Percentiles rank a stretch among this genome's conserved stretches.
Evolutionary conservation across 2,888 invertebrate genomes (phyloP).

Genomic region (Trisateles emortualis): DNA sequence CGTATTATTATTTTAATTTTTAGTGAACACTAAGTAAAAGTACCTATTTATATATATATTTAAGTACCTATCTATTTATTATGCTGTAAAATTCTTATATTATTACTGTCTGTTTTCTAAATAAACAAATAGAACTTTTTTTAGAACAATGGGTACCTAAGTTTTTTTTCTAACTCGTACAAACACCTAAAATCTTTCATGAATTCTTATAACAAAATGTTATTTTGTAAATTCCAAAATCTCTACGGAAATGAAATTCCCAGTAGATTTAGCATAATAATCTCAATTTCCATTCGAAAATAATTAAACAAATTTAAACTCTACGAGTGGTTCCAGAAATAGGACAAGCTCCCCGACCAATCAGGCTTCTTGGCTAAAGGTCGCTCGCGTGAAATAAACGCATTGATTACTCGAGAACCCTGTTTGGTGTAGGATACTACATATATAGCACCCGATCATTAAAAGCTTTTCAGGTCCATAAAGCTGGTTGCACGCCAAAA

Average conservation of each 20-base stretch:
- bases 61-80: too few species aligned
- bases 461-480: slow-evolving; percentile 36
- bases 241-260: slow-evolving; percentile 2
- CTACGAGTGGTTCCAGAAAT: slow-evolving; percentile 3
- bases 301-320: slow-evolving; percentile 13
- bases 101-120: too few species aligned
- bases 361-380: slow-evolving; percentile 24
- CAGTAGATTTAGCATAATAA: slow-evolving; percentile 13
- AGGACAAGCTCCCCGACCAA: slow-evolving; percentile 12
- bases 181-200: too few species aligned
- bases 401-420: slow-evolving; percentile 38
- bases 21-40: too few species aligned
- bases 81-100: too few species aligned
- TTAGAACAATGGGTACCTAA: too few species aligned
- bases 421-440: slow-evolving; percentile 19
- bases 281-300: slow-evolving; percentile 3
- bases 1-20: too few species aligned
- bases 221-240: slow-evolving; percentile 1
- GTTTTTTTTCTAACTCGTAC: too few species aligned
- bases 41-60: too few species aligned
- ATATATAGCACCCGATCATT: slow-evolving; percentile 33
- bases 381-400: slow-evolving; percentile 36
- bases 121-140: too few species aligned
- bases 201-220: neutral
- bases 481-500: slow-evolving; percentile 3